A percentile compares a stretch with the other conserved stretches of the same genome.
These are phyloP conservation scores for Cataglyphis livida DNA, from an alignment of 2,888 invertebrate genomes.

Conservation along the genomic window DNA sequence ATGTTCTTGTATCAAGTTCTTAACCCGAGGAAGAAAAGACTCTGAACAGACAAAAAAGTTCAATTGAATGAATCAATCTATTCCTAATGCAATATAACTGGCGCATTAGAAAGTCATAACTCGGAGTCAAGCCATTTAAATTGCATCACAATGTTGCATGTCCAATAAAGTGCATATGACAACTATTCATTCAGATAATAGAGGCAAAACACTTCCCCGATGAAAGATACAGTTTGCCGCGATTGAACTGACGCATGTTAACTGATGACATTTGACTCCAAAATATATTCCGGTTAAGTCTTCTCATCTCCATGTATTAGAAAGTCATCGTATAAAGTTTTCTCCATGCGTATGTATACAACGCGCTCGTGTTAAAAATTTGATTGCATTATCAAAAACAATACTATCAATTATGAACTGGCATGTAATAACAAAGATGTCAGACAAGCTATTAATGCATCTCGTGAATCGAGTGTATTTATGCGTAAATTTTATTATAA, in stretches of 20 bases:
- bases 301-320: constrained; percentile 11
- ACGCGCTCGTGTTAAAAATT: not conserved
- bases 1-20: not conserved
- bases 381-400: constrained; percentile 23
- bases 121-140: constrained; percentile 32
- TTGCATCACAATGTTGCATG: constrained; percentile 37
- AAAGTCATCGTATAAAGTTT: constrained; percentile 39
- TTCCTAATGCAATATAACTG: constrained; percentile 33
- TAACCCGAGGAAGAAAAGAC: not conserved
- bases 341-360: not conserved
- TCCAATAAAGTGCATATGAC: constrained; percentile 48
- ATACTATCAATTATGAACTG: constrained; percentile 24
- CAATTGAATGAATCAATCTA: constrained; percentile 34
- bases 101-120: constrained; percentile 45
- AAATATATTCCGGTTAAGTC: constrained; percentile 3
- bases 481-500: no score
- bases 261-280: constrained; percentile 24
- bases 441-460: constrained; percentile 15
- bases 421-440: constrained; percentile 26
- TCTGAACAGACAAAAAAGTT: constrained; percentile 21
- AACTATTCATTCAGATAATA: constrained; percentile 49
- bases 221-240: constrained; percentile 25
- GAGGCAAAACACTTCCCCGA: constrained; percentile 27
- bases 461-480: not conserved
- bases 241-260: not conserved